Percentiles rank a stretch among this genome's conserved stretches.
Evolutionary conservation across 2,888 invertebrate species (phyloP).

Genomic region (Chrysolina haemoptera): DNA sequence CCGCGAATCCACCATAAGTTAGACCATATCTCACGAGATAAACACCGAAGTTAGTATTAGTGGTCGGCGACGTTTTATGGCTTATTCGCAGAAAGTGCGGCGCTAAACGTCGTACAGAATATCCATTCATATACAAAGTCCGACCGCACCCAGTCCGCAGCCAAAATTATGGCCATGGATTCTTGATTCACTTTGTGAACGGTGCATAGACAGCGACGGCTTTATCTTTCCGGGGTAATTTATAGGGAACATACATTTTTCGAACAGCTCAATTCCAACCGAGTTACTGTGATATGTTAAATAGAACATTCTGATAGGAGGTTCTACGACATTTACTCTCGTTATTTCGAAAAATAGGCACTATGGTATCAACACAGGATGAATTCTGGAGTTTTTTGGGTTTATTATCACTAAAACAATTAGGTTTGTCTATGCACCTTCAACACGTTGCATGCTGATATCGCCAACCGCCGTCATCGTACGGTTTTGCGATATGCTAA

Average conservation of each 20-base stretch:
- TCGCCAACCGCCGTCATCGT: no score
- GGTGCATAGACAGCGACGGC: slow-evolving; percentile 33
- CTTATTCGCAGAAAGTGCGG: slow-evolving; percentile 64
- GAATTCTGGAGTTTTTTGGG: no score
- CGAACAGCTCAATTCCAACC: slow-evolving; percentile 9
- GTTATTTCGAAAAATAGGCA: no score
- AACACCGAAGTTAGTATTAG: slow-evolving; percentile 54
- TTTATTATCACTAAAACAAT: no score
- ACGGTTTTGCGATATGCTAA: no score
- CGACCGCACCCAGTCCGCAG: slow-evolving; percentile 63
- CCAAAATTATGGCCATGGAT: slow-evolving; percentile 59
- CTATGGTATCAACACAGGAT: background rate
- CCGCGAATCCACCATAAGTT: slow-evolving; percentile 40
- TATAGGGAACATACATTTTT: slow-evolving; percentile 23
- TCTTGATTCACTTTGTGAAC: slow-evolving; percentile 58
- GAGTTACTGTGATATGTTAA: background rate
- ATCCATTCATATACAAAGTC: slow-evolving; percentile 66
- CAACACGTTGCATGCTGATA: no score
- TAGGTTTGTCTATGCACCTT: no score
- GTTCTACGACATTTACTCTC: background rate
- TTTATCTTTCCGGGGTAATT: slow-evolving; percentile 18
- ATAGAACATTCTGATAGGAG: background rate
- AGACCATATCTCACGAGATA: slow-evolving; percentile 44
- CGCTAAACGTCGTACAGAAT: slow-evolving; percentile 67
- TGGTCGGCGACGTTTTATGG: slow-evolving; percentile 64